Conservation (phyloP, 2,797 vertebrate genomes). For the Yasuhikotakia modesta region DNA sequence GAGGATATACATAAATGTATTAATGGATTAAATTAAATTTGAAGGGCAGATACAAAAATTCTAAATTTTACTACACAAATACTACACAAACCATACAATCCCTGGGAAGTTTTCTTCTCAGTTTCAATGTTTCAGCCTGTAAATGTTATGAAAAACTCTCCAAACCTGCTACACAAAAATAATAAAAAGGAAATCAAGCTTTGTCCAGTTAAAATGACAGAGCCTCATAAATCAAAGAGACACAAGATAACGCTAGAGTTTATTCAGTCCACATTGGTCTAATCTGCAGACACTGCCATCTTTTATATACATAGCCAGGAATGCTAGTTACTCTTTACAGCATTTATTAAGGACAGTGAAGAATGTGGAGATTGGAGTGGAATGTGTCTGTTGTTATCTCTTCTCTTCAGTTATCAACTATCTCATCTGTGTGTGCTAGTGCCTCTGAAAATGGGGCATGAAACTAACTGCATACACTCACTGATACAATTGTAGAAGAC, state of each 20-base stretch:
- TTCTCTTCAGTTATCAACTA: slow-evolving; percentile 26
- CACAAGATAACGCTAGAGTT: too few relatives aligned
- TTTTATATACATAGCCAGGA: slow-evolving; percentile 16
- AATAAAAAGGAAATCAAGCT: too few relatives aligned
- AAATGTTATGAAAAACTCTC: background rate
- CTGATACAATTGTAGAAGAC: slow-evolving; percentile 22
- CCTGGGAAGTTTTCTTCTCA: background rate
- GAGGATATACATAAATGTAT: too few relatives aligned
- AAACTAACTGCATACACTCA: slow-evolving; percentile 3
- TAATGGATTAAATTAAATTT: too few relatives aligned
- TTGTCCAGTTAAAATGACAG: too few relatives aligned
- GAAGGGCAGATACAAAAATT: too few relatives aligned
- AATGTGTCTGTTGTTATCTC: background rate
- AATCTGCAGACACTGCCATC: background rate
- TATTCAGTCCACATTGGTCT: too few relatives aligned
- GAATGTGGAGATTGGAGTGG: slow-evolving; percentile 21
- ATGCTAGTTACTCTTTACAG: slow-evolving; percentile 22
- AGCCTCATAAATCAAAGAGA: too few relatives aligned
- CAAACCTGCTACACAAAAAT: too few relatives aligned
- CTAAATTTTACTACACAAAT: too few relatives aligned
- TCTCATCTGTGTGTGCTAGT: slow-evolving; percentile 27
- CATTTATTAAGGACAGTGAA: slow-evolving; percentile 26
- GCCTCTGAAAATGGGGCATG: slow-evolving; percentile 43
- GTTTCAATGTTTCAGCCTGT: background rate
- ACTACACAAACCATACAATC: background rate